Percentiles rank a stretch among this genome's conserved stretches.
Conservation (phyloP, 2,113 vertebrate species). For the Rhombomys opimus region DNA sequence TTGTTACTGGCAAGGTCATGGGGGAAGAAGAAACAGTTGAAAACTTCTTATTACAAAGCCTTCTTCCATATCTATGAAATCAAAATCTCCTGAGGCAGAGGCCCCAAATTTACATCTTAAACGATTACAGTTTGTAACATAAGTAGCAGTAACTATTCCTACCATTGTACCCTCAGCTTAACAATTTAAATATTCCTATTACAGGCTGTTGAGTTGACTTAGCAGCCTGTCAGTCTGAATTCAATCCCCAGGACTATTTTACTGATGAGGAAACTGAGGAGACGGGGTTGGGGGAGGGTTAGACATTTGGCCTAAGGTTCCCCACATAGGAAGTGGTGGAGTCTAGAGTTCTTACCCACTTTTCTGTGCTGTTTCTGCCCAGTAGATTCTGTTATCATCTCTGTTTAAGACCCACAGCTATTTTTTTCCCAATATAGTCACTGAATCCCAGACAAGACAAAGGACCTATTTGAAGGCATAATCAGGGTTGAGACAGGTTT, state of each 20-base stretch:
- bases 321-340: neutral
- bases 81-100: neutral
- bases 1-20: neutral
- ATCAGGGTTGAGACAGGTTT: constrained; percentile 46
- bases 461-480: constrained; percentile 35
- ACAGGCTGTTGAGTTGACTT: neutral
- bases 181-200: constrained; percentile 5
- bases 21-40: neutral
- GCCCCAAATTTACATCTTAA: constrained; percentile 12
- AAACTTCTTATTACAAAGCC: neutral
- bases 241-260: constrained; percentile 20
- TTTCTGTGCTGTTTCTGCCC: neutral
- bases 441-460: constrained; percentile 36
- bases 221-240: neutral
- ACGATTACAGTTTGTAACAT: constrained; percentile 24
- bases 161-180: neutral
- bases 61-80: neutral
- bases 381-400: constrained; percentile 1
- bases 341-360: neutral
- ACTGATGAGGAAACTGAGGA: constrained; percentile 28
- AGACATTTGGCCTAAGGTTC: neutral
- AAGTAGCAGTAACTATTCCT: neutral
- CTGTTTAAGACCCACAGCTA: neutral
- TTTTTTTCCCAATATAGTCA: neutral
- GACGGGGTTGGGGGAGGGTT: neutral